phyloP scores from a whole-genome alignment of 2,888 invertebrate genomes.

The Colletes collaris region DNA sequence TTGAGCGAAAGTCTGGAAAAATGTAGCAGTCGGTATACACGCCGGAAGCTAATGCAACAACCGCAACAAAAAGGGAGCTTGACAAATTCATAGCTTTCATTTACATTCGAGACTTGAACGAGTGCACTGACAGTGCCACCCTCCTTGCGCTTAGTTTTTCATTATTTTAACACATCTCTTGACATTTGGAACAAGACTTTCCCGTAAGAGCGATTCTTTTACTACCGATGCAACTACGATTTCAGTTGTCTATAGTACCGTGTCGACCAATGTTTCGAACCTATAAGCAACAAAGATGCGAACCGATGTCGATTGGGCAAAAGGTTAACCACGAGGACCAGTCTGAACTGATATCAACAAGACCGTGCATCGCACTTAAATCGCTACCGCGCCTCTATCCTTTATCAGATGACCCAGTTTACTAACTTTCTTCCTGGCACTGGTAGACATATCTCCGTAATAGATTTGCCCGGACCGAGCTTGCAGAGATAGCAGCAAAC shows the following conservation, averaged over 20 bases:
- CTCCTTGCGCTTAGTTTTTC: no score
- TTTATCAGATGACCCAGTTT: slow-evolving; percentile 71
- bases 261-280: background rate
- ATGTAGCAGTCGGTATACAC: background rate
- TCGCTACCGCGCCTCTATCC: slow-evolving; percentile 46
- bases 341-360: slow-evolving; percentile 64
- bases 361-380: slow-evolving; percentile 50
- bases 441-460: slow-evolving; percentile 65
- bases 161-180: no score
- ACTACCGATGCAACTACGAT: no score
- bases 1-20: background rate
- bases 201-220: background rate
- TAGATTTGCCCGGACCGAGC: slow-evolving; percentile 66
- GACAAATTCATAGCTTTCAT: no score
- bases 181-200: no score
- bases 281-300: background rate
- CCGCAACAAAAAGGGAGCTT: background rate
- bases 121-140: no score
- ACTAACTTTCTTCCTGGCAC: slow-evolving; percentile 66
- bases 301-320: slow-evolving; percentile 40
- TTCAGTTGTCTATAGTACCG: background rate
- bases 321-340: slow-evolving; percentile 50
- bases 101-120: no score
- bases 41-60: background rate
- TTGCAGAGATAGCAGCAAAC: slow-evolving; percentile 47